These are phyloP conservation scores for Sturnira hondurensis DNA, from an alignment of 2,113 vertebrate genomes.

Conservation along the genomic window DNA sequence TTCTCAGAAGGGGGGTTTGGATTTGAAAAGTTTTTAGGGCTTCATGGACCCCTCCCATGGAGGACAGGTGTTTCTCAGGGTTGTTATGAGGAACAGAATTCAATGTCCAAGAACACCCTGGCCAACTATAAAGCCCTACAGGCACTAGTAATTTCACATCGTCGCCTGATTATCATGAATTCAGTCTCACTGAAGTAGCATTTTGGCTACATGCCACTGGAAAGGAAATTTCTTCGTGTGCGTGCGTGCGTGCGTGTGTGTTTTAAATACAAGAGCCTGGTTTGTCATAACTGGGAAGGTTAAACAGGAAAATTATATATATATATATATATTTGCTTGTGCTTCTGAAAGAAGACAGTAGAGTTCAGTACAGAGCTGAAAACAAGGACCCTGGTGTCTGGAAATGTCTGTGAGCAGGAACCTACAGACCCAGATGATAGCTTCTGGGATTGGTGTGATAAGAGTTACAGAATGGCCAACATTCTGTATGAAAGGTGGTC, in stretches of 20 bases:
- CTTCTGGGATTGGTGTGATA: neutral
- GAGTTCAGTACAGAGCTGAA: constrained; percentile 62
- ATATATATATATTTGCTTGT: neutral
- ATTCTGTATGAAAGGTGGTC: too few species aligned
- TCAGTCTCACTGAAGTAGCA: neutral
- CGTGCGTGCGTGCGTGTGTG: neutral
- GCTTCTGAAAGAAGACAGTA: constrained; percentile 54
- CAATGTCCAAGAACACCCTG: neutral
- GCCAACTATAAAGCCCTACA: neutral
- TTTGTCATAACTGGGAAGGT: neutral
- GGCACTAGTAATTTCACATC: neutral
- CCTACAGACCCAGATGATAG: neutral
- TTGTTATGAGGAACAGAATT: neutral
- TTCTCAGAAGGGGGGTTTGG: neutral
- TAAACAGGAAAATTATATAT: neutral
- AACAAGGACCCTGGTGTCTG: neutral
- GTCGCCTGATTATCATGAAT: neutral
- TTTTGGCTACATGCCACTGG: neutral
- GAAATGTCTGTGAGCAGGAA: neutral
- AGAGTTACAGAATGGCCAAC: neutral
- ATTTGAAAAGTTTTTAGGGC: neutral
- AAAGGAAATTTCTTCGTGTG: neutral
- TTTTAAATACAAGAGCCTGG: neutral
- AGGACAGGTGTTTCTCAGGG: neutral
- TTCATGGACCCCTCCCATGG: neutral